Base-by-base conservation (phyloP, 2,113 vertebrate genomes). In the Sporophila hypoxantha region DNA sequence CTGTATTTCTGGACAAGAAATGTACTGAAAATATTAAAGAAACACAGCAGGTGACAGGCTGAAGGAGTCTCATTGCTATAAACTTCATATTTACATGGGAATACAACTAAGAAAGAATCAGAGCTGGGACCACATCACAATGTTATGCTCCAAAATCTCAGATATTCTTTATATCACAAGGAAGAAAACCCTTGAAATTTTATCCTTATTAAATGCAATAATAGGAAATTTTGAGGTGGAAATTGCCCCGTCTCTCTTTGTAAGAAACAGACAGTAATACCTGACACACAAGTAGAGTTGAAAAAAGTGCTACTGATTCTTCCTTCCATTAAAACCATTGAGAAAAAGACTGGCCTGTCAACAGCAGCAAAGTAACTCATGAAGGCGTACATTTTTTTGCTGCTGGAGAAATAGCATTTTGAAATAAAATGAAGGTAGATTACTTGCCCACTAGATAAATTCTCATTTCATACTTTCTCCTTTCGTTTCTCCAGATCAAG, bases 161-260 rank as follows among this genome's bases (percentile, higher is more conserved):
- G 17, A 29, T 26, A 32, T 64, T 47, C 6, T 70, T 85, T 75
- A 17, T 41, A 30, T 6, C 4, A n/a, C 10, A 69, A n/a, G 7
- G 42, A 59, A 64, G 2, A 47, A 90, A 86, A 46, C 13, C 5
- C 5, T 47, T 66, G 25, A 73, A 61, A 74, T 20, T 10, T 36
- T 15, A 50, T 61, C 19, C 6, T 39, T 46, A 52, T 20, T 68
- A 52, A 87, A 82, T 66, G 12, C 20, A 70, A 42, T 27, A 52
- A 3, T 46, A 44, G 2, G 10, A 66, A 65, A 1, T 16, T 83
- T 55, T 50, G 47, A 62, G 20, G 13, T 29, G 14, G 42, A 25
- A 67, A 67, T 66, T 66, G 1, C 2, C 16, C 7, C 0, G 0
- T 32, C 4, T 61, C 4, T 60, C 25, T 61, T 17, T 67, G 5